Conservation (phyloP, 2,113 vertebrate genomes). For the Puntigrus tetrazona region DNA sequence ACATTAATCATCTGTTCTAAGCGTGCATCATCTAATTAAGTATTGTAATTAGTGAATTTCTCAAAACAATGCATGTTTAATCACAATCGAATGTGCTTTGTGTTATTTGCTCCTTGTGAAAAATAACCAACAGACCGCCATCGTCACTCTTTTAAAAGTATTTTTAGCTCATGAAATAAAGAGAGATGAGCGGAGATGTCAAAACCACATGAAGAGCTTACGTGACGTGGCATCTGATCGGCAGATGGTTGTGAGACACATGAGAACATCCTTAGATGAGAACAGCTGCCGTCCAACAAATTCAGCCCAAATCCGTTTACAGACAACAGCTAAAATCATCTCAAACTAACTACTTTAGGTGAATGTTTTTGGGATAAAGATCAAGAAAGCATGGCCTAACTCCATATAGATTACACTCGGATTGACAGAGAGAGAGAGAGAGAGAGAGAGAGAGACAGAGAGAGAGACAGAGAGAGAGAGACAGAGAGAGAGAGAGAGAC, state of each 20-base stretch:
- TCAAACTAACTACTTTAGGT: background rate
- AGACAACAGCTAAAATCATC: conserved; percentile 27
- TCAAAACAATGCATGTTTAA: background rate
- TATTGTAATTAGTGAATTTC: background rate
- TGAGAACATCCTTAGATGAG: conserved; percentile 34
- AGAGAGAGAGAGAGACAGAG: background rate
- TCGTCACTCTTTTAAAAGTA: background rate
- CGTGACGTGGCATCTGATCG: conserved; percentile 63
- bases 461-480: background rate
- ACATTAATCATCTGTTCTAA: background rate
- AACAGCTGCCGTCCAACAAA: conserved; percentile 46
- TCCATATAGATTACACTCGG: background rate
- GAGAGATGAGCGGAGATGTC: conserved; percentile 54
- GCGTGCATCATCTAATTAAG: background rate
- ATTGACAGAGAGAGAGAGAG: background rate
- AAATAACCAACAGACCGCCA: background rate
- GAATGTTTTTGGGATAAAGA: background rate
- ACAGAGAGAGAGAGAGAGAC: background rate
- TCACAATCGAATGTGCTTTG: background rate
- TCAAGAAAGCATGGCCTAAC: background rate
- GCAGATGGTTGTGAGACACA: conserved; percentile 63
- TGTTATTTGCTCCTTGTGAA: background rate
- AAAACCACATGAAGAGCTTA: conserved; percentile 55
- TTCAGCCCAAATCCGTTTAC: conserved; percentile 9
- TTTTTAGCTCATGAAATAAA: conserved; percentile 50